Percentiles rank a stretch among this genome's conserved stretches.
Conservation (phyloP, 2,888 invertebrate species). For the Julus scanicus region DNA sequence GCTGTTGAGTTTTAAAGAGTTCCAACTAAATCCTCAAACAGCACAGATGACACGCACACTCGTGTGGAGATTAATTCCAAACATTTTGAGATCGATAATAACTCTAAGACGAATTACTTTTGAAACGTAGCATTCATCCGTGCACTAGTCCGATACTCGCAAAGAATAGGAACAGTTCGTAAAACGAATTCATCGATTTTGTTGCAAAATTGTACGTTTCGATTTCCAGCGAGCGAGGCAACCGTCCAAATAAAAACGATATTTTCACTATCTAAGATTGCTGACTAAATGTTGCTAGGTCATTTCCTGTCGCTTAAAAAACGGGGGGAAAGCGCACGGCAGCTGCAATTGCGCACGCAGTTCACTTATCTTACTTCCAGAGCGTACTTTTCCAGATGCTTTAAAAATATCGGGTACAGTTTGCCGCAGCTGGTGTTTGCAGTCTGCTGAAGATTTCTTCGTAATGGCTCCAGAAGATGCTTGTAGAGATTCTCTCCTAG, state of each 20-base stretch:
- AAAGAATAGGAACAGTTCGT: background rate
- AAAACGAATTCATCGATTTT: background rate
- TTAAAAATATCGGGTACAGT: slow-evolving; percentile 70
- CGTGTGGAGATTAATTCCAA: slow-evolving; percentile 7
- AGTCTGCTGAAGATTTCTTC: slow-evolving; percentile 70
- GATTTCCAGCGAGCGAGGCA: background rate
- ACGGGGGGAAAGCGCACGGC: background rate
- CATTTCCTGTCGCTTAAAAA: background rate
- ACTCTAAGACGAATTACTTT: background rate
- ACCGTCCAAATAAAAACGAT: background rate
- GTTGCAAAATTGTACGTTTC: background rate
- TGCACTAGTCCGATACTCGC: no score
- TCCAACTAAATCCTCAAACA: background rate
- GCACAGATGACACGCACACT: background rate
- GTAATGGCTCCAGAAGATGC: slow-evolving; percentile 73
- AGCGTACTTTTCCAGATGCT: slow-evolving; percentile 57
- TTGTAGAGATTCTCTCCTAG: slow-evolving; percentile 75
- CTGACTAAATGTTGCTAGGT: background rate
- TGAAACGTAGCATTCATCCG: background rate
- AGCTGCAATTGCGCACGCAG: background rate
- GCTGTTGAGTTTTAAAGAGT: background rate
- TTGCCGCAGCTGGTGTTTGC: slow-evolving; percentile 75
- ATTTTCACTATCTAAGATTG: background rate
- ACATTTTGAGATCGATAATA: background rate
- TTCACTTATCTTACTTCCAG: background rate